Percentiles rank a stretch among this genome's conserved stretches.
phyloP scores from a whole-genome alignment of 2,797 vertebrate species.

The Poecilia wingei region DNA sequence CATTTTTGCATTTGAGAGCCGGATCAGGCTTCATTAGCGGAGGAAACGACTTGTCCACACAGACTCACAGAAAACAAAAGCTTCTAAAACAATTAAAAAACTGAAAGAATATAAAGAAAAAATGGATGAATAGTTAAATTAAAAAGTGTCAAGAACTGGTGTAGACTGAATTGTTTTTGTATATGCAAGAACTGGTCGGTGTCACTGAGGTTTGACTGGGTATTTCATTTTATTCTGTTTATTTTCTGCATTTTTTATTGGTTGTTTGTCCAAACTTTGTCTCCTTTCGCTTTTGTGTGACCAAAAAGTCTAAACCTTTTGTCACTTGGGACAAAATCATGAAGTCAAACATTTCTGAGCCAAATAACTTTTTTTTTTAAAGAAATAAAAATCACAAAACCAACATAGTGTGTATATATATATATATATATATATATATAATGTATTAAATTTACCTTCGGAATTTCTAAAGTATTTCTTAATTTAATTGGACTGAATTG shows the following conservation, averaged over 20 bases:
- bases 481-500: not conserved
- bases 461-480: not conserved
- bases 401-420: not conserved
- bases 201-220: not conserved
- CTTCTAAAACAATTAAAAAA: not conserved
- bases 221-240: too few species aligned
- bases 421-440: not conserved
- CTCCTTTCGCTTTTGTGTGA: too few species aligned
- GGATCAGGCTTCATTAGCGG: not conserved
- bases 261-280: not conserved
- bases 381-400: too few species aligned
- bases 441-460: not conserved
- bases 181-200: not conserved
- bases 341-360: too few species aligned
- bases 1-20: not conserved
- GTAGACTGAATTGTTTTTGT: not conserved
- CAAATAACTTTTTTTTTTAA: too few species aligned
- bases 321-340: too few species aligned
- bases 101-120: not conserved
- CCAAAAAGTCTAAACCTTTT: too few species aligned
- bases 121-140: too few species aligned
- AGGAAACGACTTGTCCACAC: not conserved
- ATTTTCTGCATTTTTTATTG: too few species aligned
- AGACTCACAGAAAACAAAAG: not conserved
- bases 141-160: not conserved